Evolutionary conservation across 2,888 invertebrate species (phyloP), one percentile per base, ranked within the genome.

Genomic region (Busseola fusca): DNA sequence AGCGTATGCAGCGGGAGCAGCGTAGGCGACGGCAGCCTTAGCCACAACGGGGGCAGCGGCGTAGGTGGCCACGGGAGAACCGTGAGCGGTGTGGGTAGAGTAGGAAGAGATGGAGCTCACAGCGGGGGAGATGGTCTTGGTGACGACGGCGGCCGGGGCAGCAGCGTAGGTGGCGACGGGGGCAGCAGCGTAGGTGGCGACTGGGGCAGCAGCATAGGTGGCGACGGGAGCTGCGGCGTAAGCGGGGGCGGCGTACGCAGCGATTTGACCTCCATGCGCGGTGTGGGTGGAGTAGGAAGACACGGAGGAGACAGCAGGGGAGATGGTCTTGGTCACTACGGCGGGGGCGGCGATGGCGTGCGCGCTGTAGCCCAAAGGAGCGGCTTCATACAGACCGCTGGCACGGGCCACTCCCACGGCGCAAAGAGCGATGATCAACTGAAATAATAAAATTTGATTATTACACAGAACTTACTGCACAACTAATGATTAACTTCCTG

Each of bases 381-480:
- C 95, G 62, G 93, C 93, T 72, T 93, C 94, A 69, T 91, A 88
- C 72, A 97, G 90, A 78, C 96, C 90, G 81, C 97, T 96, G 82
- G 96, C 97, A 87, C 93, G 96, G 90, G 95, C 96, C 64, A 96
- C 92, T 83, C 97, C 96, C 93, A 97, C 91, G 84, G 96, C 93
- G 90, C 97, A 96, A 87, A 96, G 96, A 85, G 97, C 93, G 80
- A 96, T 91, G 90, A 97, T 93, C 86, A 96, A 90, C 96, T 95
- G 89, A 60, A 93, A 92, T 59, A 50, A 58, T 52, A 80, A 65
- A 60, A 59, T 52, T 59, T 21, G 0, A 64, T 69, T 72, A 64
- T 45, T 54, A 73, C 18, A 40, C 4, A 75, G 0, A 56, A 68
- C 60, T 45, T 57, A 66, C 37, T 56, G 60, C 27, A 45, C 7